A percentile compares a stretch with the other conserved stretches of the same genome.
Evolutionary conservation across 2,113 vertebrate genomes (phyloP).

Genomic region (Oceanodroma tethys): DNA sequence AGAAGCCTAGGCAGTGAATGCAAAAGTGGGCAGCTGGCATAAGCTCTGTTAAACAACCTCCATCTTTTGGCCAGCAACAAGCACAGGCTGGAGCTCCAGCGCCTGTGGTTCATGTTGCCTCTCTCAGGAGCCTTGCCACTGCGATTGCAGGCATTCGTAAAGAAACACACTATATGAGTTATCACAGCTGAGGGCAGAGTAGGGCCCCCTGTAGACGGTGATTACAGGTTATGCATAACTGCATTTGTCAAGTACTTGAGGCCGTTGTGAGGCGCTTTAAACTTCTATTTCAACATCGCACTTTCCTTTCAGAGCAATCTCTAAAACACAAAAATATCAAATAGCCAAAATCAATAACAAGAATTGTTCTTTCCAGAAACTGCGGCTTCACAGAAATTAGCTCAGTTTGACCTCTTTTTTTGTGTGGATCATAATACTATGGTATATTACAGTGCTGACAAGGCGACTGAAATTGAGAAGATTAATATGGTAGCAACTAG

Average conservation of each 20-base stretch:
- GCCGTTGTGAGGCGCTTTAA: not conserved
- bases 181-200: not conserved
- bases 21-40: not conserved
- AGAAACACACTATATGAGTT: not conserved
- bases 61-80: not conserved
- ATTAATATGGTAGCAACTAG: not conserved
- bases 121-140: not conserved
- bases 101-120: not conserved
- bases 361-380: conserved; percentile 26
- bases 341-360: conserved; percentile 14
- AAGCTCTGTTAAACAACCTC: not conserved
- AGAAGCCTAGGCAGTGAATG: not conserved
- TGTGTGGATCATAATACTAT: not conserved
- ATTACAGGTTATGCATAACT: conserved; percentile 39
- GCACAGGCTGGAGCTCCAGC: not conserved
- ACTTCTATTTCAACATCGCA: not conserved
- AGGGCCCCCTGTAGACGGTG: not conserved
- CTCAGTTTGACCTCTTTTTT: not conserved
- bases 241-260: conserved; percentile 9
- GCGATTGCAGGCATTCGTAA: not conserved
- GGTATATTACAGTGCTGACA: conserved; percentile 17
- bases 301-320: not conserved
- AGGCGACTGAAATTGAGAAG: not conserved
- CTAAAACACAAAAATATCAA: conserved; percentile 21
- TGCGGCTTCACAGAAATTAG: conserved; percentile 4